Percentiles rank a stretch among this genome's conserved stretches.
These are phyloP conservation scores for Villa cingulata DNA, from an alignment of 2,888 invertebrate genomes.

Conservation along the genomic window DNA sequence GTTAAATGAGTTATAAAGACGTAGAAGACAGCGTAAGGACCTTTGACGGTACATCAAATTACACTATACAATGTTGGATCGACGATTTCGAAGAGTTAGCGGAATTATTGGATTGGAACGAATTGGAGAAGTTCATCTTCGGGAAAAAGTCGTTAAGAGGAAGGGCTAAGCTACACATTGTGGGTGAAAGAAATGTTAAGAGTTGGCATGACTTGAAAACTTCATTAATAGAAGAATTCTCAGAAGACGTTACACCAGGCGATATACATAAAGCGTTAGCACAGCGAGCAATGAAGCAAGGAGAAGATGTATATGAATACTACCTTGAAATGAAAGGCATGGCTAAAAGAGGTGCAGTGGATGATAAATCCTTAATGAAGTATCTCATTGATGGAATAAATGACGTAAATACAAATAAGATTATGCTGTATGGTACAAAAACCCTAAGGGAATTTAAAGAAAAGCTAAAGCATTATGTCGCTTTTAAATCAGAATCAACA, in stretches of 20 bases:
- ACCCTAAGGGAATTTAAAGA: background rate
- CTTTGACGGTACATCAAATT: background rate
- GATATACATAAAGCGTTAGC: background rate
- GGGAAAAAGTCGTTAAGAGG: conserved; percentile 1
- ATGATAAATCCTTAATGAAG: background rate
- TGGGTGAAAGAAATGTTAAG: background rate
- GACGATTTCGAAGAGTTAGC: background rate
- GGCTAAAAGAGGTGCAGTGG: background rate
- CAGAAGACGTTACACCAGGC: background rate
- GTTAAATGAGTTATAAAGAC: conserved; percentile 1
- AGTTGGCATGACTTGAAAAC: background rate
- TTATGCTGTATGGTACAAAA: background rate
- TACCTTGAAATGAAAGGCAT: background rate
- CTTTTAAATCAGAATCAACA: background rate
- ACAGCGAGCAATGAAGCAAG: background rate
- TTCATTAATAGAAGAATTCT: background rate
- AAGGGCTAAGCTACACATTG: background rate
- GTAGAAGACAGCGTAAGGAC: background rate
- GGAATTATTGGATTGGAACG: background rate
- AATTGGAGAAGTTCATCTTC: background rate
- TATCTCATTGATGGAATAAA: conserved; percentile 1
- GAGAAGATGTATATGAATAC: background rate
- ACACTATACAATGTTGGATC: background rate
- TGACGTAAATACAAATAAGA: background rate
- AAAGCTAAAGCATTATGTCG: background rate